Evolutionary conservation across 2,888 invertebrate genomes (phyloP), one percentile per base, ranked within the genome.

Genomic region (Sminthurinus aureus): DNA sequence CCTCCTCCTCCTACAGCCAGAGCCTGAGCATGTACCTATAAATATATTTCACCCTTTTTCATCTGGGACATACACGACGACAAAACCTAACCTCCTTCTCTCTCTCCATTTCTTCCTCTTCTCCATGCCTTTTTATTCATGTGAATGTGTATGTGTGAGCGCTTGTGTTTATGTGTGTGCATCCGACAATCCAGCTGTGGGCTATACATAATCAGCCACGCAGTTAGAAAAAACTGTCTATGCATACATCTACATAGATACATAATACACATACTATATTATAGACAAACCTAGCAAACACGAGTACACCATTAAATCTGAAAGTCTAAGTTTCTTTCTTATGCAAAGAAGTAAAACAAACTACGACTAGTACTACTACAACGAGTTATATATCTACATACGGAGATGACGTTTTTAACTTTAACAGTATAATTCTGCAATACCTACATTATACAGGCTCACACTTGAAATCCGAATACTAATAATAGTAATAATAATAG

Each of bases 31-130:
- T 79, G 82, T 76, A 83, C 84, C 82, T 84, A 84, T 84, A 84
- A 84, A 84, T 84, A 84, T 83, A 51, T 84, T 84, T 83, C 77
- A 82, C 79, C 84, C 84, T 84, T 84, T 84, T 82, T 84, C 84
- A 82, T 84, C 77, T 84, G 80, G 82, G 82, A 80, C 84, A 84
- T 77, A 82, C 82, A 84, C 82, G 84, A 84, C 84, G 84, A 84
- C 84, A 84, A 75, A 75, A 24, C 51, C 20, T 38, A 38, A 38
- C 15, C 52, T 51, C 66, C 67, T 22, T 77, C 77, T 77, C 52
- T 52, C 50, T 51, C 8, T 76, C 6, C 50, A 18, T 20, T 24
- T 22, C 22, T 71, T 15, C 26, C 22, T 24, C 26, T n/a, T 26
- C 74, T 74, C n/a, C 50, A 26, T 74, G 15, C 15, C 74, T 12